Base-by-base conservation (phyloP, 2,888 invertebrate genomes). In the Lasioglossum zephyrum region DNA sequence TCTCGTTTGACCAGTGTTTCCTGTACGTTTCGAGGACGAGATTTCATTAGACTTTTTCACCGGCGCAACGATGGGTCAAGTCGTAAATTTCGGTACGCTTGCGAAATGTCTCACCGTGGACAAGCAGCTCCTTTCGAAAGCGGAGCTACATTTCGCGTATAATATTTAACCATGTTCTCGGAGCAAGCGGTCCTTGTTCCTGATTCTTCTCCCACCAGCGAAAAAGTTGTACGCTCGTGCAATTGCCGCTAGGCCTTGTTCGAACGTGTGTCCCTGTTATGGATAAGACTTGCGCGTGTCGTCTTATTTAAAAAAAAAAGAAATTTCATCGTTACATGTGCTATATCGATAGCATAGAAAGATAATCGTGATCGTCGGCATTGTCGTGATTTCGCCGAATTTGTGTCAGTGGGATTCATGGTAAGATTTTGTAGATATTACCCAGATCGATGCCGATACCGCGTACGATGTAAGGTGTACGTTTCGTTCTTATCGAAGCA, bases 171-270 rank as follows among this genome's bases (percentile, higher is more conserved):
- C 66, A 77, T 63, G 74, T 75, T 74, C 47, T 74, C 39, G 49
- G 5, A 18, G 31, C 22, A 63, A 78, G 11, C 36, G 63, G 49
- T 47, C 76, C 66, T 63, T 53, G 41, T 69, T 75, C 41, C 41
- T 36, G 63, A 36, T 39, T 53, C 16, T 57, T 57, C 73, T 74
- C 72, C 63, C 77, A 79, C 53, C 26, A 79, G 41, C 41, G n/a
- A n/a, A 72, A 47, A 60, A 13, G 66, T 84, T 80, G 76, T 79
- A 5, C 44, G 53, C 39, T 69, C 31, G 69, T n/a, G 8, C 9
- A 57, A 36, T 63, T 44, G 26, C 36, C 2, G 39, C 39, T 57
- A 69, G 18, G 39, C 47, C 16, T 11, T 16, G 69, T 49, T 26
- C 8, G 66, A 39, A 49, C 60, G 36, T 70, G 47, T 36, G 22